phyloP scores from a whole-genome alignment of 2,797 vertebrate species.

The Hydrocynus forskahlii region DNA sequence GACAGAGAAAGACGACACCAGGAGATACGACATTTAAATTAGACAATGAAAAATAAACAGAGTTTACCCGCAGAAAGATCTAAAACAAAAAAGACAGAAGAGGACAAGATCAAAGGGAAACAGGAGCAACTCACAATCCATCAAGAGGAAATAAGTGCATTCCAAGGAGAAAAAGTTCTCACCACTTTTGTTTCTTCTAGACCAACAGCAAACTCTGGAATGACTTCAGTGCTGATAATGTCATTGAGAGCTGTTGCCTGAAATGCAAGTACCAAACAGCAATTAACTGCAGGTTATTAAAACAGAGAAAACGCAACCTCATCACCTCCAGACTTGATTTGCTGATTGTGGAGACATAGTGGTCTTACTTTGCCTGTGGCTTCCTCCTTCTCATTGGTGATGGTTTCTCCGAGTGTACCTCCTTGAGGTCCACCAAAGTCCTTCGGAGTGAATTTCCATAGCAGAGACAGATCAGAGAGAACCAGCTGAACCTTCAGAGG shows the following conservation, averaged over 20 bases:
- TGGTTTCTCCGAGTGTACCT: slow-evolving; percentile 72
- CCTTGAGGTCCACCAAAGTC: slow-evolving; percentile 69
- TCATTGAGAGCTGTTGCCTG: slow-evolving; percentile 75
- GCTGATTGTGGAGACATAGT: not conserved
- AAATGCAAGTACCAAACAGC: slow-evolving; percentile 34
- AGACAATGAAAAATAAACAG: not conserved
- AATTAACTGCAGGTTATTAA: slow-evolving; percentile 5
- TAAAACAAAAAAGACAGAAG: not conserved
- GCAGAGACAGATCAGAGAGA: slow-evolving; percentile 87
- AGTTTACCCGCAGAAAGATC: not conserved
- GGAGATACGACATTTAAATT: not conserved
- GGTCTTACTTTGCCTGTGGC: slow-evolving; percentile 54
- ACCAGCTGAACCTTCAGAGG: slow-evolving; percentile 91
- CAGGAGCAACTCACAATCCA: not conserved
- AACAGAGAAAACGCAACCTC: not conserved
- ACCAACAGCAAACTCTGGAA: slow-evolving; percentile 87
- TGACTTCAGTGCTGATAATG: slow-evolving; percentile 88
- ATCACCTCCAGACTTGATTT: not conserved
- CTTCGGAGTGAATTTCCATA: slow-evolving; percentile 91
- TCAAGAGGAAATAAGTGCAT: not conserved
- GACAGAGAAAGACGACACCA: slow-evolving; percentile 2
- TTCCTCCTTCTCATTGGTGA: slow-evolving; percentile 80
- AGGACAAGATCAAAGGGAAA: not conserved
- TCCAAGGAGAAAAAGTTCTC: slow-evolving; percentile 57
- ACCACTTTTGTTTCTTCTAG: slow-evolving; percentile 94